Conservation (phyloP, 2,797 vertebrate genomes). For the Sebastolobus alascanus region DNA sequence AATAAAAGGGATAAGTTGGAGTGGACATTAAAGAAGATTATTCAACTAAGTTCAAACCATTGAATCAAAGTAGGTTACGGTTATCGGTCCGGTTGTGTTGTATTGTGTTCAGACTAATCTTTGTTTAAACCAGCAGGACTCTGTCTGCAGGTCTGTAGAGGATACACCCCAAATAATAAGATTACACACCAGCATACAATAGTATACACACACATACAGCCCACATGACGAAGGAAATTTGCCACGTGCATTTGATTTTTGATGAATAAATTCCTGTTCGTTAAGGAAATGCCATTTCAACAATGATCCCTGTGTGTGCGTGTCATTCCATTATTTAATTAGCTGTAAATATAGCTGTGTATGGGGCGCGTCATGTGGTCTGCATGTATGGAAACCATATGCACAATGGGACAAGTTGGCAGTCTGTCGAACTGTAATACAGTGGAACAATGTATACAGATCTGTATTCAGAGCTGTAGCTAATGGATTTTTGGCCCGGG, state of each 20-base stretch:
- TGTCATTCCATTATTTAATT: slow-evolving; percentile 62
- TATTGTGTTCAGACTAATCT: neutral
- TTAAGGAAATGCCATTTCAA: slow-evolving; percentile 53
- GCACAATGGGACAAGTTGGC: slow-evolving; percentile 49
- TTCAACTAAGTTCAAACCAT: neutral
- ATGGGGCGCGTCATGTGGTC: slow-evolving; percentile 43
- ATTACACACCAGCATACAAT: slow-evolving; percentile 21
- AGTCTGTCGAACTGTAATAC: slow-evolving; percentile 29
- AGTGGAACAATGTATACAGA: slow-evolving; percentile 63
- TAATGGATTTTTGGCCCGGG: slow-evolving; percentile 55
- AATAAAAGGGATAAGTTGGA: neutral
- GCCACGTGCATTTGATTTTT: slow-evolving; percentile 56
- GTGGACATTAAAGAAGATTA: neutral
- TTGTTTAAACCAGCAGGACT: slow-evolving; percentile 25
- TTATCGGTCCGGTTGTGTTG: neutral
- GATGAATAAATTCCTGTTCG: slow-evolving; percentile 63
- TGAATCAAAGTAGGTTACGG: neutral
- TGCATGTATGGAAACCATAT: slow-evolving; percentile 62
- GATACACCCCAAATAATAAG: slow-evolving; percentile 11
- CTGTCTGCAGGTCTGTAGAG: slow-evolving; percentile 16
- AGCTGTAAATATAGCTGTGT: slow-evolving; percentile 39
- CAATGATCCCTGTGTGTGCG: slow-evolving; percentile 54
- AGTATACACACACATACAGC: neutral
- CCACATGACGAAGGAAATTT: slow-evolving; percentile 31
- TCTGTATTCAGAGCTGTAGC: slow-evolving; percentile 53